phyloP scores from a whole-genome alignment of 2,888 invertebrate species.

The Mimumesa dahlbomi region DNA sequence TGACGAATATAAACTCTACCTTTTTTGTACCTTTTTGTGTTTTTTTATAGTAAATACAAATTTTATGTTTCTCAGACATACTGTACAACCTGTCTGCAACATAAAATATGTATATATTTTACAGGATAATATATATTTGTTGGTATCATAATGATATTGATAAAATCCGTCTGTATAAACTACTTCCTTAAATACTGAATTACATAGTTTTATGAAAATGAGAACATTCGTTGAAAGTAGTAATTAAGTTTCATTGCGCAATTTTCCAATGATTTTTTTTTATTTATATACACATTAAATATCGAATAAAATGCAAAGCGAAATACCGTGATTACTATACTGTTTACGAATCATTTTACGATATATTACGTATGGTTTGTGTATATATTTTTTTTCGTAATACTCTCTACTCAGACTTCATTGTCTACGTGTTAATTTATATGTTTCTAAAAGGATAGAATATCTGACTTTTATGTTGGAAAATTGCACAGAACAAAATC shows the following conservation, averaged over 20 bases:
- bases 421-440: too few relatives aligned
- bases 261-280: slow-evolving; percentile 47
- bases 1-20: too few relatives aligned
- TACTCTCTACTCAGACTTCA: too few relatives aligned
- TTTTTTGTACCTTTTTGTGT: too few relatives aligned
- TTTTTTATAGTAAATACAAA: slow-evolving; percentile 14
- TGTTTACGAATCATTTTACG: too few relatives aligned
- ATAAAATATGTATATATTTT: slow-evolving; percentile 72
- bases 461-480: slow-evolving; percentile 28
- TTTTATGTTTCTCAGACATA: slow-evolving; percentile 51
- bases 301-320: too few relatives aligned
- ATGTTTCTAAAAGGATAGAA: too few relatives aligned
- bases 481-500: slow-evolving; percentile 53
- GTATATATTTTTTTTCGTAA: too few relatives aligned
- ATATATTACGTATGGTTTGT: too few relatives aligned
- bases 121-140: slow-evolving; percentile 68
- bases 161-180: slow-evolving; percentile 46
- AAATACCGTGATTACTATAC: too few relatives aligned
- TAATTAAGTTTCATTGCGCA: slow-evolving; percentile 42
- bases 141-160: slow-evolving; percentile 44
- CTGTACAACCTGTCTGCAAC: slow-evolving; percentile 60
- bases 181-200: slow-evolving; percentile 51
- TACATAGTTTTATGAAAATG: slow-evolving; percentile 45
- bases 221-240: slow-evolving; percentile 44
- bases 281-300: not conserved